Percentiles rank a stretch among this genome's conserved stretches.
Evolutionary conservation across 1,140 invertebrate genomes (phyloP).

Genomic region (Eumeta japonica): DNA sequence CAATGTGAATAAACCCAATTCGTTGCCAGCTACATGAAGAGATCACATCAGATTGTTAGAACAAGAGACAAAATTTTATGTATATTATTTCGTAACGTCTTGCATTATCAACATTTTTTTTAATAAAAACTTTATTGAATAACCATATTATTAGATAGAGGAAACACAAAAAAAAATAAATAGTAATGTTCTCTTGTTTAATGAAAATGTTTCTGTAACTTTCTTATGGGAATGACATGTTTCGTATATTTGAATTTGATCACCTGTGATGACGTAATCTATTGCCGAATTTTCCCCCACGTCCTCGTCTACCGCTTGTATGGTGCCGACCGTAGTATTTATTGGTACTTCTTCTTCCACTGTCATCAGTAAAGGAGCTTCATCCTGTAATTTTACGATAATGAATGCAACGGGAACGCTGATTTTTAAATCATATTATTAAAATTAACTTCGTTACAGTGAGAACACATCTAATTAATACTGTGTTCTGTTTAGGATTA

Average conservation of each 20-base stretch:
- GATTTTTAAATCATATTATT: background rate
- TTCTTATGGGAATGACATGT: too few relatives aligned
- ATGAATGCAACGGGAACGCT: too few relatives aligned
- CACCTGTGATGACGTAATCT: slow-evolving; percentile 71
- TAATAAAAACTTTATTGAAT: too few relatives aligned
- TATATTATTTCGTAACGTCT: too few relatives aligned
- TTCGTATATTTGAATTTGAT: too few relatives aligned
- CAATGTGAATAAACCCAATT: slow-evolving; percentile 65
- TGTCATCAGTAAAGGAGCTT: slow-evolving; percentile 62
- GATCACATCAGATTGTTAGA: too few relatives aligned
- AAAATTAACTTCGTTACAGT: too few relatives aligned
- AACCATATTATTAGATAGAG: too few relatives aligned
- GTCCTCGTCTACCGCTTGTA: slow-evolving; percentile 73
- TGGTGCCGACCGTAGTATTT: slow-evolving; percentile 65
- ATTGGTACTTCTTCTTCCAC: slow-evolving; percentile 66
- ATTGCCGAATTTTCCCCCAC: slow-evolving; percentile 74
- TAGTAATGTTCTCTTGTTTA: slow-evolving; percentile 13
- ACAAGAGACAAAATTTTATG: too few relatives aligned
- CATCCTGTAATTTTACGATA: slow-evolving; percentile 57
- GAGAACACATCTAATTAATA: too few relatives aligned
- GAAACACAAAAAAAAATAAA: slow-evolving; percentile 10
- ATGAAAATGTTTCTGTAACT: slow-evolving; percentile 12
- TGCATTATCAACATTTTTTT: too few relatives aligned
- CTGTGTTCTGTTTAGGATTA: slow-evolving; percentile 2
- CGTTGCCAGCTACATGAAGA: slow-evolving; percentile 76